Evolutionary conservation across 2,888 invertebrate genomes (phyloP).

Genomic region (Ochropleura leucogaster): DNA sequence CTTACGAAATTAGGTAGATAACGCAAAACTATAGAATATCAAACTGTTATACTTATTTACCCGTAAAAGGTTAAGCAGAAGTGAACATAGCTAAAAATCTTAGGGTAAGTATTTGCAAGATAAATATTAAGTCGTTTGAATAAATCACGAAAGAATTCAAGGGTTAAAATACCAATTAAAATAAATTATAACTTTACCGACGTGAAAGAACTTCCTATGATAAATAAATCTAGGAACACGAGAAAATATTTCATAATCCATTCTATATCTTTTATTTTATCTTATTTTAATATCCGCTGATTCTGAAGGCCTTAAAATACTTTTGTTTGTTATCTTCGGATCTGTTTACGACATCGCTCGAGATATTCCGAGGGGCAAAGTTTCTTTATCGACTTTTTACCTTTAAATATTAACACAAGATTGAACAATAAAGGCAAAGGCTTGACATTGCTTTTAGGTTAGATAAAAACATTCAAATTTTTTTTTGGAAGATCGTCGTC

Average conservation of each 20-base stretch:
- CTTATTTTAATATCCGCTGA: slow-evolving; percentile 50
- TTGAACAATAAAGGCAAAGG: slow-evolving; percentile 49
- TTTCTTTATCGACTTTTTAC: slow-evolving; percentile 35
- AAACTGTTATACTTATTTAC: neutral
- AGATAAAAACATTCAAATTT: slow-evolving; percentile 8
- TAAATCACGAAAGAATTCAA: too few species aligned
- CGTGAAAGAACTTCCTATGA: neutral
- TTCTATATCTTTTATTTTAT: slow-evolving; percentile 17
- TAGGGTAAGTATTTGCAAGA: too few species aligned
- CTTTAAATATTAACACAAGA: slow-evolving; percentile 48
- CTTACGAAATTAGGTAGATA: neutral
- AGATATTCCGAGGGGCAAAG: slow-evolving; percentile 27
- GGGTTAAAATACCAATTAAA: too few species aligned
- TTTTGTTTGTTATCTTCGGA: slow-evolving; percentile 55
- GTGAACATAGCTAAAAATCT: neutral
- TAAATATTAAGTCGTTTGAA: too few species aligned
- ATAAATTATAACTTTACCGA: neutral
- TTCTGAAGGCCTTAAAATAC: slow-evolving; percentile 38
- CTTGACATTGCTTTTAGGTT: slow-evolving; percentile 24
- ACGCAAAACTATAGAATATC: neutral
- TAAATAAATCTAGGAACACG: slow-evolving; percentile 1
- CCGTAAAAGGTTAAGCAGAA: neutral
- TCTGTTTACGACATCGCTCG: slow-evolving; percentile 50
- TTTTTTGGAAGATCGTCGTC: slow-evolving; percentile 13
- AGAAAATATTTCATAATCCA: slow-evolving; percentile 4